phyloP scores from a whole-genome alignment of 2,888 invertebrate species.

The Tanytarsus gracilentus region DNA sequence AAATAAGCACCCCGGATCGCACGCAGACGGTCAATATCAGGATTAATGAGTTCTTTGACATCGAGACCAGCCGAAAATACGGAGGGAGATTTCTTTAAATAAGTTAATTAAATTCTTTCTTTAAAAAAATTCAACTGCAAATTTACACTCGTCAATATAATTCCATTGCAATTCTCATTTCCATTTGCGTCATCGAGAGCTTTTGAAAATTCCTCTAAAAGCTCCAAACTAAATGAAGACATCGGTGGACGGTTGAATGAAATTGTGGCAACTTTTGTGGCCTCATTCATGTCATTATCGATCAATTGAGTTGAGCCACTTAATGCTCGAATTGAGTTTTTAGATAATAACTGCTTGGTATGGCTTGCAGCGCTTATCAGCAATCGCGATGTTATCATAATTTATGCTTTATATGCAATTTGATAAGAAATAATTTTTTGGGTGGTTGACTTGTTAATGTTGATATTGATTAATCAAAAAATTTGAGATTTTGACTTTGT shows the following conservation, averaged over 20 bases:
- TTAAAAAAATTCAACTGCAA: slow-evolving; percentile 16
- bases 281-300: slow-evolving; percentile 41
- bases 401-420: too few relatives aligned
- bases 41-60: slow-evolving; percentile 71
- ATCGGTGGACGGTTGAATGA: slow-evolving; percentile 64
- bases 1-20: slow-evolving; percentile 63
- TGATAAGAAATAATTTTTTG: too few relatives aligned
- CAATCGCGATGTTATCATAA: too few relatives aligned
- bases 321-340: too few relatives aligned
- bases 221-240: slow-evolving; percentile 63
- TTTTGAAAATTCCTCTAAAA: slow-evolving; percentile 51
- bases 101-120: neutral
- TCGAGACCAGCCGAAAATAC: slow-evolving; percentile 72
- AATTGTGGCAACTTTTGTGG: slow-evolving; percentile 52
- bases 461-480: too few relatives aligned
- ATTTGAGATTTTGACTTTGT: too few relatives aligned
- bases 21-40: slow-evolving; percentile 51
- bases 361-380: too few relatives aligned
- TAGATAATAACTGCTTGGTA: too few relatives aligned
- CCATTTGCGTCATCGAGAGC: slow-evolving; percentile 54
- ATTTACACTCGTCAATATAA: slow-evolving; percentile 62
- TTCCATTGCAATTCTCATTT: slow-evolving; percentile 54
- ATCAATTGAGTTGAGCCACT: too few relatives aligned
- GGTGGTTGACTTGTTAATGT: too few relatives aligned
- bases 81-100: slow-evolving; percentile 52